Evolutionary conservation across 2,113 vertebrate species (phyloP), one percentile per base, ranked within the genome.

Genomic region (Carollia perspicillata): DNA sequence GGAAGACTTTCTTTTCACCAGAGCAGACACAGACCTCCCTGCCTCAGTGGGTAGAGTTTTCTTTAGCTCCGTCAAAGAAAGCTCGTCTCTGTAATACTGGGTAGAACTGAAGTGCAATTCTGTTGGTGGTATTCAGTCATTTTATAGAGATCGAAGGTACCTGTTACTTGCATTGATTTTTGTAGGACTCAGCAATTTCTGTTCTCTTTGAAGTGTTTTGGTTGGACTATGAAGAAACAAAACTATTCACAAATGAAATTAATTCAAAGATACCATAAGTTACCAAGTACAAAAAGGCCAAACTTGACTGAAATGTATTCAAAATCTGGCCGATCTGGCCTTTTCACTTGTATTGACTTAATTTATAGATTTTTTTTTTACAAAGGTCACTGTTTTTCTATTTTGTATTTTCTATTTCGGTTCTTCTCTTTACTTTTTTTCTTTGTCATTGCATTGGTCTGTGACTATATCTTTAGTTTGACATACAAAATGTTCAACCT

Each of bases 311-410:
- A 84, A 94, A 89, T 83, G 16, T 80, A 49, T 63, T 84, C 26
- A 92, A 89, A 22, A 77, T 63, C 35, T 75, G 55, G 4, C 13
- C 6, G 4, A 8, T 83, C 84, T 93, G 22, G 28, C 44, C 63
- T 96, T 98, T 95, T 93, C 63, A 30, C 47, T 89, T 69, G 69
- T 84, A 87, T 68, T 90, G 69, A 53, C 60, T 95, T 35, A 87
- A 55, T 85, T 60, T 53, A 68, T 84, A 78, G 35, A 26, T 95
- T 35, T 95, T 35, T 71, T 79, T 9, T 80, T 65, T 9, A 55
- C 13, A 90, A 96, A 95, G 28, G 23, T 95, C 51, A 68, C 13
- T 79, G 20, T 60, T 92, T 81, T 81, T 69, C 8, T 81, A 68
- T 78, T 85, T 85, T 69, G 17, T 78, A 63, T 74, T 85, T 95